Percentiles rank a stretch among this genome's conserved stretches.
Conservation (phyloP, 1,140 invertebrate genomes). For the Drosophila burlai region DNA sequence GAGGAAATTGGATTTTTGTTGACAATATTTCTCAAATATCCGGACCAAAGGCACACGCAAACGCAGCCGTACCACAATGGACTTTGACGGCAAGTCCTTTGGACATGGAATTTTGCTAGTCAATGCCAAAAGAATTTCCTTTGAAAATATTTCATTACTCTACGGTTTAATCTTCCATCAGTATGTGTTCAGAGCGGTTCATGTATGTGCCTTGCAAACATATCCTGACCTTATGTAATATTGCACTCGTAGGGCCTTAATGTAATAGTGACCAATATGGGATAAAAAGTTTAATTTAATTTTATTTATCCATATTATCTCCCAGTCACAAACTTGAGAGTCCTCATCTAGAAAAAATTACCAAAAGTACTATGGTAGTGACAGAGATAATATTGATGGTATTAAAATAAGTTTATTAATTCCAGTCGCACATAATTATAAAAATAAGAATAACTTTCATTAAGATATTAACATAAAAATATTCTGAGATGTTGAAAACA, state of each 20-base stretch:
- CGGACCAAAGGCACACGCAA: slow-evolving; percentile 34
- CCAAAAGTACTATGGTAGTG: no score
- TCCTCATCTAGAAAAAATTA: no score
- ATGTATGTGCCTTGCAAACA: slow-evolving; percentile 9
- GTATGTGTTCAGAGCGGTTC: background rate
- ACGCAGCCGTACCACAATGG: slow-evolving; percentile 14
- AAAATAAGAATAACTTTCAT: no score
- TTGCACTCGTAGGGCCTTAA: background rate
- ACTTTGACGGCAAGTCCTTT: slow-evolving; percentile 6
- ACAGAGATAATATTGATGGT: no score
- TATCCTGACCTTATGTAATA: slow-evolving; percentile 58
- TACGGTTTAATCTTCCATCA: background rate
- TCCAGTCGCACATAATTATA: no score
- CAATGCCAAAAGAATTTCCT: slow-evolving; percentile 1
- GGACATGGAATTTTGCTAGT: slow-evolving; percentile 9
- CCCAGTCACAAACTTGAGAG: no score
- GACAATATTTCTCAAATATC: slow-evolving; percentile 82
- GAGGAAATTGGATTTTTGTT: slow-evolving; percentile 84
- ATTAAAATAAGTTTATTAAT: no score
- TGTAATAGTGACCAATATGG: no score
- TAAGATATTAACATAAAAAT: no score
- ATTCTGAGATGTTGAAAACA: no score
- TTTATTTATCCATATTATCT: no score
- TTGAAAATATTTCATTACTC: slow-evolving; percentile 8
- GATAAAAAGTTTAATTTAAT: no score